Conservation (phyloP, 2,113 vertebrate species). For the Nothocercus nigrocapillus region DNA sequence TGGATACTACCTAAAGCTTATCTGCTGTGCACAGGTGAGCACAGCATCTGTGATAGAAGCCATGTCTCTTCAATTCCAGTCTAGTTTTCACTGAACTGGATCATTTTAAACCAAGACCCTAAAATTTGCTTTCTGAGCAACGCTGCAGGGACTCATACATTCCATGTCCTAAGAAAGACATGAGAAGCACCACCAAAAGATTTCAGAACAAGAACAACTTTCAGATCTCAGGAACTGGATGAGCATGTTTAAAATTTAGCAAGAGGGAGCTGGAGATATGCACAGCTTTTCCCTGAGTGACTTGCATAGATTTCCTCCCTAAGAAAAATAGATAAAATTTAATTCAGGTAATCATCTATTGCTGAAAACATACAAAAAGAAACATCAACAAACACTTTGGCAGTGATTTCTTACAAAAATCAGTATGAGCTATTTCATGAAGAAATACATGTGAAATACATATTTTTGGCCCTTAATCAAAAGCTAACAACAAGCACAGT, state of each 20-base stretch:
- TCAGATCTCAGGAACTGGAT: not conserved
- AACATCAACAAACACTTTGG: not conserved
- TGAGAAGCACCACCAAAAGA: not conserved
- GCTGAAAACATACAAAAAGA: not conserved
- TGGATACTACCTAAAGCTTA: not conserved
- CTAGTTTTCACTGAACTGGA: not conserved
- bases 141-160: accelerated
- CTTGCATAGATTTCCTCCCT: not conserved
- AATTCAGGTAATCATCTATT: not conserved
- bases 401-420: not conserved
- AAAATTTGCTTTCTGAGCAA: not conserved
- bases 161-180: not conserved
- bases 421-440: not conserved
- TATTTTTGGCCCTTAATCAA: not conserved
- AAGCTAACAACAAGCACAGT: not conserved
- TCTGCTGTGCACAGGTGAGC: not conserved
- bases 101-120: not conserved
- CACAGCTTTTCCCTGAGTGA: not conserved
- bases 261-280: not conserved
- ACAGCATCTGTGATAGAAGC: not conserved
- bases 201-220: not conserved
- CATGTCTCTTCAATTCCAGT: not conserved
- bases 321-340: not conserved
- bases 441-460: not conserved
- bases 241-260: not conserved